Conservation (phyloP, 2,113 vertebrate species). For the Nothobranchius furzeri region DNA sequence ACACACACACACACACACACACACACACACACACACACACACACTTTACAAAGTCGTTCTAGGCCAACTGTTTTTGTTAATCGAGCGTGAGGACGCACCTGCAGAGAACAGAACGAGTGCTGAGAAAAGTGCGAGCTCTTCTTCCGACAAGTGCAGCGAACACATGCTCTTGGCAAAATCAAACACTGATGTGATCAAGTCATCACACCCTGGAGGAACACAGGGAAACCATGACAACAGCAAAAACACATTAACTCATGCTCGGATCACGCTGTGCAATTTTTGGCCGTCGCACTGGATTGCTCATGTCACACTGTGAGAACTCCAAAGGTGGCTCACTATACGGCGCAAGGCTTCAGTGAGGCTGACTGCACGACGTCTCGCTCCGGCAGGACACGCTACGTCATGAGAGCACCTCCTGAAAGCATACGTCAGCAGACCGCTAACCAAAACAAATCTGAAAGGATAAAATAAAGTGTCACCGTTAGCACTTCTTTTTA, state of each 20-base stretch:
- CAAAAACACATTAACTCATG: not conserved
- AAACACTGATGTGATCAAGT: conserved; percentile 92
- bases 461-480: too few relatives aligned
- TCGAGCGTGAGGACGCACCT: conserved; percentile 71
- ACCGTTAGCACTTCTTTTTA: too few relatives aligned
- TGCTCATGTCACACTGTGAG: too few relatives aligned
- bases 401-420: too few relatives aligned
- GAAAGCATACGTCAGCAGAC: too few relatives aligned
- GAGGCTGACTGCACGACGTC: too few relatives aligned
- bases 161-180: conserved; percentile 92
- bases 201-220: conserved; percentile 87
- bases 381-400: too few relatives aligned
- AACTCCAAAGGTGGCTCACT: too few relatives aligned
- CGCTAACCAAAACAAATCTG: too few relatives aligned
- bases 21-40: not conserved
- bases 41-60: not conserved
- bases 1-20: not conserved
- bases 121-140: conserved; percentile 93
- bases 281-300: too few relatives aligned
- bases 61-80: not conserved
- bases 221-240: not conserved
- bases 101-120: conserved; percentile 91
- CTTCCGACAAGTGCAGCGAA: conserved; percentile 90
- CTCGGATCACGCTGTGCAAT: too few relatives aligned
- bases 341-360: too few relatives aligned